Evolutionary conservation across 2,797 vertebrate species (phyloP).

Genomic region (Micrastur ruficollis): DNA sequence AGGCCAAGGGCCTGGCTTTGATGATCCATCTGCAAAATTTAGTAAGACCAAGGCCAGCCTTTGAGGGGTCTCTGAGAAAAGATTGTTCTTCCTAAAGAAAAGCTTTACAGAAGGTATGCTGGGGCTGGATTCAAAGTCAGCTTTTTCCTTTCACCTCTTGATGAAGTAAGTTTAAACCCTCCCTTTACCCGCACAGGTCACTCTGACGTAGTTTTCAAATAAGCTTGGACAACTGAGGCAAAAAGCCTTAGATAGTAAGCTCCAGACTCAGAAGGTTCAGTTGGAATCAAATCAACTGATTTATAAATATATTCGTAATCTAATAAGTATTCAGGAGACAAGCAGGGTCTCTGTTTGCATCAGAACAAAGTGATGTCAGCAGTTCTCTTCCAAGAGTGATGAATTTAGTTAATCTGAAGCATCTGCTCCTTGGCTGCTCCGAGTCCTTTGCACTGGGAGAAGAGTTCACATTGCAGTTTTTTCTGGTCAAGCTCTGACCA

Average conservation of each 20-base stretch:
- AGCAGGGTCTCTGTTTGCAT: background rate
- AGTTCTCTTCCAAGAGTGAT: background rate
- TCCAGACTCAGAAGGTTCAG: background rate
- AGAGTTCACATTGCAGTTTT: background rate
- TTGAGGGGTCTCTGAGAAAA: background rate
- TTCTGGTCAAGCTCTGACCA: background rate
- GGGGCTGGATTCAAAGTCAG: background rate
- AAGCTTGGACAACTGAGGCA: background rate
- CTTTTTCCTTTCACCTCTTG: background rate
- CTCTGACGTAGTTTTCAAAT: background rate
- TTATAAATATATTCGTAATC: slow-evolving; percentile 2
- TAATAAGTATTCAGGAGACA: background rate
- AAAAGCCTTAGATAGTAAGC: background rate
- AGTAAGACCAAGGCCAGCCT: background rate
- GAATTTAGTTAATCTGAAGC: background rate
- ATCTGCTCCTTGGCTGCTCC: background rate
- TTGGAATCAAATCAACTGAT: background rate
- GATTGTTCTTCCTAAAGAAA: background rate
- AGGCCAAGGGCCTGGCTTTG: background rate
- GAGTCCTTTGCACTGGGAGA: background rate
- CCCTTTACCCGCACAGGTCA: background rate
- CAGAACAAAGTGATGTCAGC: background rate
- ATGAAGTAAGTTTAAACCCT: background rate
- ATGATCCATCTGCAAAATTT: background rate
- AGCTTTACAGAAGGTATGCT: background rate